Conservation (phyloP, 2,113 vertebrate genomes). For the Boulengeromyrus knoepffleri region DNA sequence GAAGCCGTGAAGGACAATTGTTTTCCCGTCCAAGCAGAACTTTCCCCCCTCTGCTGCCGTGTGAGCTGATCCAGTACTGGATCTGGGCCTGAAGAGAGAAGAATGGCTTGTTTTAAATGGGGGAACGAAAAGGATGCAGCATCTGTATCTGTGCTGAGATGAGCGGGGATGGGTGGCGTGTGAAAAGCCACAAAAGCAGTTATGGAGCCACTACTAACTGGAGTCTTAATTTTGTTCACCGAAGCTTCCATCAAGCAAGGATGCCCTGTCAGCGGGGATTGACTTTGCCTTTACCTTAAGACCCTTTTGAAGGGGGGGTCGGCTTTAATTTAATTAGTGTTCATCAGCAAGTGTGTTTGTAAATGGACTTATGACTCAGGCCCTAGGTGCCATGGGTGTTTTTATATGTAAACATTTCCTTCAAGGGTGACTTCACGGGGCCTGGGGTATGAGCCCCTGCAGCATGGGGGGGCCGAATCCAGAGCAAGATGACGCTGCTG, state of each 20-base stretch:
- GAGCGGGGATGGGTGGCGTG: not conserved
- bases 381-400: constrained; percentile 5
- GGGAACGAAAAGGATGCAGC: not conserved
- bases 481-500: not conserved
- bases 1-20: not conserved
- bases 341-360: constrained; percentile 12
- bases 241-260: not conserved
- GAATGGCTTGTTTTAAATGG: not conserved
- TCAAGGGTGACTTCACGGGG: not conserved
- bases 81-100: not conserved
- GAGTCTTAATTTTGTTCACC: not conserved
- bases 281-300: not conserved
- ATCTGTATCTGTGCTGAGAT: not conserved
- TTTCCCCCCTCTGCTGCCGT: no score
- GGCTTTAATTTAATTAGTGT: not conserved
- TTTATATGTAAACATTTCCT: constrained; percentile 25
- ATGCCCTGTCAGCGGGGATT: not conserved
- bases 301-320: not conserved
- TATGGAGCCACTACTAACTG: not conserved
- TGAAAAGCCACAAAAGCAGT: not conserved
- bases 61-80: not conserved
- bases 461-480: not conserved
- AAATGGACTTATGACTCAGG: constrained; percentile 24
- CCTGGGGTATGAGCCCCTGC: not conserved
- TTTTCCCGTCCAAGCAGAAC: not conserved